These are phyloP conservation scores for Notoglanidium macrostoma DNA, from an alignment of 2,797 vertebrate species.

Conservation along the genomic window DNA sequence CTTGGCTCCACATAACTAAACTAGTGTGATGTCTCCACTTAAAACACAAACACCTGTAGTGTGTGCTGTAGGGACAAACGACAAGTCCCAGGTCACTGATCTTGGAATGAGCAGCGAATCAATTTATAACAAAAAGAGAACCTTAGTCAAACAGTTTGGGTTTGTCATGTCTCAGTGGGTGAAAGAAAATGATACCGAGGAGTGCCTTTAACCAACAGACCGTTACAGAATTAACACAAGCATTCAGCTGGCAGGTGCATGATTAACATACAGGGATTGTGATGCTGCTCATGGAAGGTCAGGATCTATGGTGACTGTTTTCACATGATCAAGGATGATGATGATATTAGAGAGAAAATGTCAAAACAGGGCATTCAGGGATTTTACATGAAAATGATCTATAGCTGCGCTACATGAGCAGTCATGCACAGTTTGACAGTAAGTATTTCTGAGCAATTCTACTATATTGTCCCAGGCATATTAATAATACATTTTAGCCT, in stretches of 20 bases:
- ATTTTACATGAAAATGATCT: conserved; percentile 8
- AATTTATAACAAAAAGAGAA: background rate
- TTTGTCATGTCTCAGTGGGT: background rate
- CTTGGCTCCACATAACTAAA: conserved; percentile 54
- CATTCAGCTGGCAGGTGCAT: background rate
- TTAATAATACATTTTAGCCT: background rate
- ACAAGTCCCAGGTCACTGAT: conserved; percentile 19
- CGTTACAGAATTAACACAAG: background rate
- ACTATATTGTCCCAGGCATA: background rate
- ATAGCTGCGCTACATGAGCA: too few species aligned
- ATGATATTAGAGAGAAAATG: too few species aligned
- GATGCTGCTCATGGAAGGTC: background rate
- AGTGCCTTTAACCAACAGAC: background rate
- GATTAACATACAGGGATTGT: background rate
- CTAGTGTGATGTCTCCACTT: conserved; percentile 68
- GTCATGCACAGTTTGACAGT: too few species aligned
- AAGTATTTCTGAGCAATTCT: background rate
- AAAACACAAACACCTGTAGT: conserved; percentile 18
- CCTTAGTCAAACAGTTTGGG: background rate
- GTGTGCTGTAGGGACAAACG: conserved; percentile 47
- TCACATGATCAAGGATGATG: too few species aligned
- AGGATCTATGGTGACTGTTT: background rate
- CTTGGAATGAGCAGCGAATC: background rate
- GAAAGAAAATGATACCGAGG: conserved; percentile 4
- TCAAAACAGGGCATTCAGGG: too few species aligned